A percentile compares a stretch with the other conserved stretches of the same genome.
Evolutionary conservation across 2,888 invertebrate genomes (phyloP).

Genomic region (Ferrisia virgata): DNA sequence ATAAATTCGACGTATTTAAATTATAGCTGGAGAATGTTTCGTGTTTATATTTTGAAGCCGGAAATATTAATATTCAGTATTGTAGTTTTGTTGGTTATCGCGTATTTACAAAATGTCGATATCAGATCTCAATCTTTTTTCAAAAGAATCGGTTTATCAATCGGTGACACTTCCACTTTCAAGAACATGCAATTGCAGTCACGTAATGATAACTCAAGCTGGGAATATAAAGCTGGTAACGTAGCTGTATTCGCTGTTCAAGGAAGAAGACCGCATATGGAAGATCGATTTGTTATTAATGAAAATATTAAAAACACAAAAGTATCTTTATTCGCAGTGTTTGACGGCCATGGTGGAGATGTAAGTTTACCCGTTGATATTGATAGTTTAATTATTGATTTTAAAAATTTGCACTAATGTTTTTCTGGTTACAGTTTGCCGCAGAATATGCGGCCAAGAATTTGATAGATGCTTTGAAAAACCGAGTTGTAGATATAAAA

Average conservation of each 20-base stretch:
- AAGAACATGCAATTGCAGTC: conserved; percentile 48
- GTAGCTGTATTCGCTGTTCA: conserved; percentile 87
- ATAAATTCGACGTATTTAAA: conserved; percentile 68
- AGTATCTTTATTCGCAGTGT: conserved; percentile 84
- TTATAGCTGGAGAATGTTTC: conserved; percentile 75
- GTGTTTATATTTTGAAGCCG: conserved; percentile 74
- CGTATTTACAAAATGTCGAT: conserved; percentile 80
- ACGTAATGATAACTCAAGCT: conserved; percentile 58
- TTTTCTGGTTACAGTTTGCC: conserved; percentile 63
- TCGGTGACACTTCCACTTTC: conserved; percentile 42
- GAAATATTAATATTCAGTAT: conserved; percentile 73
- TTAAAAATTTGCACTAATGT: neutral
- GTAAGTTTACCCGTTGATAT: conserved; percentile 53
- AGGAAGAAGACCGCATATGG: conserved; percentile 87
- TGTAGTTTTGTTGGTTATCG: conserved; percentile 67
- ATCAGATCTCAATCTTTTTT: conserved; percentile 58
- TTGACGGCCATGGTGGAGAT: conserved; percentile 94
- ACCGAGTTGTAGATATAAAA: conserved; percentile 72
- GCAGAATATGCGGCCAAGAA: conserved; percentile 89
- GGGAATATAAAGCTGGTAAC: conserved; percentile 73
- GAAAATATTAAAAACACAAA: conserved; percentile 81
- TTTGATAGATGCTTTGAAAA: conserved; percentile 73
- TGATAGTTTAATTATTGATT: neutral
- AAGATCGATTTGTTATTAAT: conserved; percentile 87
- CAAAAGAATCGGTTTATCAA: conserved; percentile 47